These are phyloP conservation scores for Desmodus rotundus DNA, from an alignment of 2,113 vertebrate species.

Conservation along the genomic window DNA sequence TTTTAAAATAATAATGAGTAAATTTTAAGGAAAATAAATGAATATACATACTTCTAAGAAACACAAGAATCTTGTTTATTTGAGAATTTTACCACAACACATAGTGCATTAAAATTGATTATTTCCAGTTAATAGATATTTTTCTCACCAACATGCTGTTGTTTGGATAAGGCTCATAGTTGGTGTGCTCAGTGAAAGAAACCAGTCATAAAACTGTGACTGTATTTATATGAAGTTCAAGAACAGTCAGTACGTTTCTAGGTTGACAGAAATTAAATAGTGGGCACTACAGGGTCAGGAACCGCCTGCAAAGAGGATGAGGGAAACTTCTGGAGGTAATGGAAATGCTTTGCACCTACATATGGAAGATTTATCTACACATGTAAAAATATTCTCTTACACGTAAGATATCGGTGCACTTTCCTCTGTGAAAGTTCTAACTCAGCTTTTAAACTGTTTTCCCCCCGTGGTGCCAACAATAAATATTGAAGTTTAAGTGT, in stretches of 20 bases:
- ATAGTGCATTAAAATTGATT: background rate
- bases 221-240: background rate
- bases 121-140: background rate
- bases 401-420: background rate
- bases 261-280: background rate
- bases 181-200: background rate
- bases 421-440: background rate
- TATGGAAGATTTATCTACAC: background rate
- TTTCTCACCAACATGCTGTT: background rate
- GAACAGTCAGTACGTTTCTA: background rate
- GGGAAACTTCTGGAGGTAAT: background rate
- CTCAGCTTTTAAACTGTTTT: background rate
- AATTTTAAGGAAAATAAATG: background rate
- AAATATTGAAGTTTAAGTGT: background rate
- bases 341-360: background rate
- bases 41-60: background rate
- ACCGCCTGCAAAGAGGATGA: background rate
- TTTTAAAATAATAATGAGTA: conserved; percentile 43
- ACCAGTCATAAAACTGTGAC: background rate
- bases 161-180: background rate
- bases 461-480: background rate
- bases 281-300: background rate
- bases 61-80: background rate
- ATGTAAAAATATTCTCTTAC: background rate
- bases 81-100: background rate